A percentile compares a stretch with the other conserved stretches of the same genome.
phyloP scores from a whole-genome alignment of 2,113 vertebrate species.

The Heterotilapia buettikoferi region DNA sequence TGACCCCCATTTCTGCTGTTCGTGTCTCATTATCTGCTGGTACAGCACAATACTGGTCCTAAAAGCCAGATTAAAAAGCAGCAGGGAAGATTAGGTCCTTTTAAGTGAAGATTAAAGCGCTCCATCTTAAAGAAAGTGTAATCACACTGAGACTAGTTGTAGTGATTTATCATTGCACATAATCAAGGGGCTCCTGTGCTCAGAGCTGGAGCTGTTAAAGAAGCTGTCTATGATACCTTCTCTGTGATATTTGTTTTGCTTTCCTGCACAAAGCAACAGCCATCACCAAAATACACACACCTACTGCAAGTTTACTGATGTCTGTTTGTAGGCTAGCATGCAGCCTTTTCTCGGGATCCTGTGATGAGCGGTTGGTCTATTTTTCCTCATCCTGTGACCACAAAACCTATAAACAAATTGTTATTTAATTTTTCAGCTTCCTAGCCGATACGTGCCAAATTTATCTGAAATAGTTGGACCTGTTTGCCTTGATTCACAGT shows the following conservation, averaged over 20 bases:
- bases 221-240: background rate
- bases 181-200: conserved; percentile 7
- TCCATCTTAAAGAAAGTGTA: conserved; percentile 45
- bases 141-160: conserved; percentile 15
- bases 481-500: background rate
- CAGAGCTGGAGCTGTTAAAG: background rate
- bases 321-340: conserved; percentile 5
- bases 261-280: background rate
- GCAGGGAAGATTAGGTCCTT: conserved; percentile 40
- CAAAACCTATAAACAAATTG: background rate
- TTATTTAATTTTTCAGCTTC: background rate
- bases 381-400: background rate
- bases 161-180: conserved; percentile 49
- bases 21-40: conserved; percentile 23
- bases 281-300: conserved; percentile 23
- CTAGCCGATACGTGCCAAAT: background rate
- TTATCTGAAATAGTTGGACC: background rate
- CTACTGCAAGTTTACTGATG: background rate
- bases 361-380: background rate
- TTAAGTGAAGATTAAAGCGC: conserved; percentile 60
- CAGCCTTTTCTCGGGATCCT: background rate
- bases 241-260: conserved; percentile 32
- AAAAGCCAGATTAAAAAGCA: conserved; percentile 51
- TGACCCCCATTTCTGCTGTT: background rate
- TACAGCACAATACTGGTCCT: background rate